Evolutionary conservation across 2,888 invertebrate species (phyloP).

Genomic region (Melanostoma scalare): DNA sequence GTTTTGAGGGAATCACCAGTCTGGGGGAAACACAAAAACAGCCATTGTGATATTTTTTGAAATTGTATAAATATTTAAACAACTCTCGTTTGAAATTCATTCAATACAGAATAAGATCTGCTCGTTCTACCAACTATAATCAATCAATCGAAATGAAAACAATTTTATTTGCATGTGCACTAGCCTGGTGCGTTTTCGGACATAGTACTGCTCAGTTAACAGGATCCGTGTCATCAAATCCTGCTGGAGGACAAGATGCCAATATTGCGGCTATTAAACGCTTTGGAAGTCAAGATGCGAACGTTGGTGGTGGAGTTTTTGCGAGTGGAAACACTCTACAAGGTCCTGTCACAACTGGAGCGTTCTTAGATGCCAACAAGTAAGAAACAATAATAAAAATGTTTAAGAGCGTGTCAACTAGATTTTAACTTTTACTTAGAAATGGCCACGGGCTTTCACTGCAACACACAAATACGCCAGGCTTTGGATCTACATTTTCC

Average conservation of each 20-base stretch:
- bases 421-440: constrained; percentile 68
- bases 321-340: constrained; percentile 74
- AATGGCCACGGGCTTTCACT: constrained; percentile 76
- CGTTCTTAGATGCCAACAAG: constrained; percentile 75
- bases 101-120: too few species aligned
- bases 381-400: too few species aligned
- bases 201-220: constrained; percentile 42
- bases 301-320: constrained; percentile 76
- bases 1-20: too few species aligned
- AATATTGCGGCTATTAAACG: constrained; percentile 64
- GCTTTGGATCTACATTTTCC: constrained; percentile 73
- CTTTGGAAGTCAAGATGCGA: constrained; percentile 74
- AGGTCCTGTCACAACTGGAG: constrained; percentile 77
- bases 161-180: constrained; percentile 1
- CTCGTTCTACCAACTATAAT: too few species aligned
- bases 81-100: too few species aligned
- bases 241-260: constrained; percentile 74
- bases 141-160: constrained; percentile 19
- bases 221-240: constrained; percentile 74
- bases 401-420: too few species aligned
- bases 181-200: constrained; percentile 1
- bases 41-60: too few species aligned
- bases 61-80: too few species aligned
- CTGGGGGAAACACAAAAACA: too few species aligned
- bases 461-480: constrained; percentile 75